phyloP scores from a whole-genome alignment of 2,888 invertebrate genomes.

The Scelioninae gen. 2 region DNA sequence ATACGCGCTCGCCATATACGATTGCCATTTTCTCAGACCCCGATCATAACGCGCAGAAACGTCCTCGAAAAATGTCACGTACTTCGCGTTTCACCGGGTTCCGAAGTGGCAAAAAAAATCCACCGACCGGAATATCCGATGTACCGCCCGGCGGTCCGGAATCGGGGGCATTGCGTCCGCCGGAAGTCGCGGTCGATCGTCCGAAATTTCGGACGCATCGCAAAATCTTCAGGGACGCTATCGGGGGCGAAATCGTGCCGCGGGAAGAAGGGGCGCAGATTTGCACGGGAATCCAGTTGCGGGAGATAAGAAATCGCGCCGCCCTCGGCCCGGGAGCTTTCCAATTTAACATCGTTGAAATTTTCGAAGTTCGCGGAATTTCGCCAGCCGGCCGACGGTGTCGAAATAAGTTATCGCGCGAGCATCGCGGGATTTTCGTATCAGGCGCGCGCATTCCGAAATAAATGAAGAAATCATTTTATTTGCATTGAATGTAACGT shows the following conservation, averaged over 20 bases:
- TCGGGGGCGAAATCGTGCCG: constrained; percentile 57
- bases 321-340: constrained; percentile 40
- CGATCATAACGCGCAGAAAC: constrained; percentile 42
- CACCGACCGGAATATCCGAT: too few relatives aligned
- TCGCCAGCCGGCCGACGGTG: constrained; percentile 34
- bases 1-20: constrained; percentile 50
- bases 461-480: constrained; percentile 57
- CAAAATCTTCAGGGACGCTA: constrained; percentile 62
- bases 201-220: too few relatives aligned
- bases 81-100: constrained; percentile 26
- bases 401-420: constrained; percentile 47
- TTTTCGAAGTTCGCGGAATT: constrained; percentile 56
- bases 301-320: constrained; percentile 54
- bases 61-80: constrained; percentile 9
- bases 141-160: too few relatives aligned
- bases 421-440: constrained; percentile 54
- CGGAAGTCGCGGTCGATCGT: too few relatives aligned
- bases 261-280: constrained; percentile 59
- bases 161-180: too few relatives aligned
- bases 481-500: constrained; percentile 54
- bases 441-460: constrained; percentile 50
- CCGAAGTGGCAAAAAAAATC: too few relatives aligned
- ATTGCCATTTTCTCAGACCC: too few relatives aligned
- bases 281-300: constrained; percentile 59
- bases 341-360: constrained; percentile 57